Evolutionary conservation across 2,797 vertebrate species (phyloP), one percentile per base, ranked within the genome.

Genomic region (Phalanger gymnotis): DNA sequence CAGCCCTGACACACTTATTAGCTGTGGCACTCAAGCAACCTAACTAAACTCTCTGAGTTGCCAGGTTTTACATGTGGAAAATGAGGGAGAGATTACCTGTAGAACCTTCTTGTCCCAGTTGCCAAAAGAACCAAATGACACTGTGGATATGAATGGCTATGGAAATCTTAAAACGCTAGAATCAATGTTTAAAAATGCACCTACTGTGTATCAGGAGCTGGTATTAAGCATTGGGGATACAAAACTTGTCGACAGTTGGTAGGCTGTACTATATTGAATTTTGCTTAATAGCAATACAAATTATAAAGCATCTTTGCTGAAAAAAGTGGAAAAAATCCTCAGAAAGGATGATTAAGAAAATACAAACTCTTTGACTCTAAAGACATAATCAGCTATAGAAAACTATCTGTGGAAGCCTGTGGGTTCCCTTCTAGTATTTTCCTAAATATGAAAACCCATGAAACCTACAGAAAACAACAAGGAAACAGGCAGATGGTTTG

Each of bases 121-220:
- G 40, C 19, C 22, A 27, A n/a, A 73, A 73, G 16, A 73, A 73
- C 27, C 73, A 87, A 87, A 87, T 87, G 40, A 47, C 73, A 47
- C 12, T 47, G 22, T 81, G 22, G 6, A 51, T 87, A 19, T 87
- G 73, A 87, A 87, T 51, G 40, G 22, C 25, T 47, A n/a, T 27
- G 7, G 40, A 87, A 51, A 87, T 87, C 40, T 87, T 87, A 51
- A 87, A 87, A 87, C 40, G 27, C 31, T 47, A 47, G 0, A 81
- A n/a, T 16, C n/a, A 81, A 66, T 96, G n/a, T 97, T 91, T 30
- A 53, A 92, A 96, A 96, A 66, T 54, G 16, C n/a, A 94, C 25
- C 81, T 87, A 27, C 73, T 87, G 19, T 40, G n/a, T 81, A 47
- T 16, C 11, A 47, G n/a, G 66, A 40, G 47, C 19, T 40, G 7